Evolutionary conservation across 2,113 vertebrate species (phyloP).

Genomic region (Camelus dromedarius): DNA sequence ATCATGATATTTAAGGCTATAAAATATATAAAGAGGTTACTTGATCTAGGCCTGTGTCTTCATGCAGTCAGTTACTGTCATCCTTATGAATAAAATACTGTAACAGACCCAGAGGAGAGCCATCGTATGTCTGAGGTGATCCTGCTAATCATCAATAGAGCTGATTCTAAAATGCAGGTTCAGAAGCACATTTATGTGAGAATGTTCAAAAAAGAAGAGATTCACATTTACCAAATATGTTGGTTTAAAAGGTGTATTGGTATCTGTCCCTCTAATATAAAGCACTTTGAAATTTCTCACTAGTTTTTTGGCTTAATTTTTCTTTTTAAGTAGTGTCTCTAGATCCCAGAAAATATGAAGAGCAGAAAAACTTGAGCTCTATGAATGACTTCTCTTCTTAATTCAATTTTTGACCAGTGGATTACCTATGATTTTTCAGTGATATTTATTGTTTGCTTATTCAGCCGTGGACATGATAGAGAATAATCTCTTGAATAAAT

Average conservation of each 20-base stretch:
- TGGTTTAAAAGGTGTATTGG: not conserved
- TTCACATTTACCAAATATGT: not conserved
- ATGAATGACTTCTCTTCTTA: not conserved
- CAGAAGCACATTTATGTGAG: not conserved
- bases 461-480: not conserved
- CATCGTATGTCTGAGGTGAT: not conserved
- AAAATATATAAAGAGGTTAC: not conserved
- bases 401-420: not conserved
- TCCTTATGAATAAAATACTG: not conserved
- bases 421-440: not conserved
- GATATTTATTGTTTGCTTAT: slow-evolving; percentile 59
- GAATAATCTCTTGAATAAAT: slow-evolving; percentile 47
- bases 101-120: not conserved
- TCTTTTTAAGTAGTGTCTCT: not conserved
- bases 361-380: not conserved
- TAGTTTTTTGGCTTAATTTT: not conserved
- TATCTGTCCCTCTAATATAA: not conserved
- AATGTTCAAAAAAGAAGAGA: not conserved
- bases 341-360: not conserved
- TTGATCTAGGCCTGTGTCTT: not conserved
- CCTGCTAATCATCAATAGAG: not conserved
- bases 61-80: not conserved
- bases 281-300: slow-evolving; percentile 26
- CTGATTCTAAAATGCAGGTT: not conserved
- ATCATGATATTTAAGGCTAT: not conserved